Percentiles rank a stretch among this genome's conserved stretches.
Evolutionary conservation across 1,140 invertebrate species (phyloP).

Genomic region (Oppia nitens): DNA sequence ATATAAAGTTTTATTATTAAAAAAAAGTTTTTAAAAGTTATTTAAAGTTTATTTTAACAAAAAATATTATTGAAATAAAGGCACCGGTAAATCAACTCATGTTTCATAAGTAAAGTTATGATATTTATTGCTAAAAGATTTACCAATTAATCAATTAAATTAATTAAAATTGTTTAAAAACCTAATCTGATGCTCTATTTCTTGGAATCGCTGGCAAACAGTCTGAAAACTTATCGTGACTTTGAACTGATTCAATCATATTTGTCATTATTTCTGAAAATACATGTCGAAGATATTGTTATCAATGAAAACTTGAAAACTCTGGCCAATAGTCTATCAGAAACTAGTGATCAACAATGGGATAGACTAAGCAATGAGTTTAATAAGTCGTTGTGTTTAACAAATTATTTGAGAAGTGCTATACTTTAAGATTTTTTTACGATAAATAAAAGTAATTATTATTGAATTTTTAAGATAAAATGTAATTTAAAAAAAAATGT

Average conservation of each 20-base stretch:
- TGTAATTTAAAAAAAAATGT: too few species aligned
- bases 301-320: constrained; percentile 37
- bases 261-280: constrained; percentile 74
- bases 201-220: constrained; percentile 50
- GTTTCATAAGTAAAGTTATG: too few species aligned
- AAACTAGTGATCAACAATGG: constrained; percentile 44
- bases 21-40: too few species aligned
- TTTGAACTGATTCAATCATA: constrained; percentile 87
- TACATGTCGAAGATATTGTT: constrained; percentile 48
- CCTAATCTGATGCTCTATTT: constrained; percentile 50
- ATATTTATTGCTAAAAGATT: too few species aligned
- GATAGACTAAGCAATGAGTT: constrained; percentile 46
- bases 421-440: constrained; percentile 16
- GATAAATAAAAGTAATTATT: too few species aligned
- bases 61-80: too few species aligned
- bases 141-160: too few species aligned
- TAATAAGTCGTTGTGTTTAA: constrained; percentile 54
- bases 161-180: too few species aligned
- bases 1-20: too few species aligned
- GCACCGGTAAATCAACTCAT: too few species aligned
- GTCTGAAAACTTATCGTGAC: constrained; percentile 55
- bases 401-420: constrained; percentile 30
- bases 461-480: too few species aligned
- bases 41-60: too few species aligned
- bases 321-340: constrained; percentile 39